Evolutionary conservation across 1,140 invertebrate genomes (phyloP).

Genomic region (Drosophila murphyi): DNA sequence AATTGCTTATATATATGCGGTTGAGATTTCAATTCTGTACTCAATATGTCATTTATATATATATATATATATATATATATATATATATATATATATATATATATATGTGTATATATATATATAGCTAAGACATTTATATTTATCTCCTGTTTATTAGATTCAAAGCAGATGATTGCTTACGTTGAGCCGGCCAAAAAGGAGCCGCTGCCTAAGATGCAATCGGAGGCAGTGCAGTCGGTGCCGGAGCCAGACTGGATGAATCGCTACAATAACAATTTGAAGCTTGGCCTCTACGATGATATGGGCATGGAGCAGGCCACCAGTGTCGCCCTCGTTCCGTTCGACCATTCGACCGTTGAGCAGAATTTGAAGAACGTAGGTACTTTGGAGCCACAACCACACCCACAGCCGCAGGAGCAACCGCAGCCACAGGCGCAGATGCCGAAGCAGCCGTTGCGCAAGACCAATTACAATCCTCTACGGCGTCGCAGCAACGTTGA

Average conservation of each 20-base stretch:
- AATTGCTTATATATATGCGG: background rate
- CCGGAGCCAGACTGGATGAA: background rate
- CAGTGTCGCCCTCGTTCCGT: conserved; percentile 12
- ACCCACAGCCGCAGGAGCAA: conserved; percentile 10
- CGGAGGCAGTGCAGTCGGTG: conserved; percentile 4
- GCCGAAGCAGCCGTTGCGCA: conserved; percentile 26
- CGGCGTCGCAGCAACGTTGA: conserved; percentile 51
- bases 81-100: background rate
- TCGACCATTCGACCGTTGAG: conserved; percentile 7
- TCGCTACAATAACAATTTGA: conserved; percentile 9
- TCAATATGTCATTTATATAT: background rate
- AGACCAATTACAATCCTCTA: conserved; percentile 45
- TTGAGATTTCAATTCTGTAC: no score
- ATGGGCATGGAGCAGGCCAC: background rate
- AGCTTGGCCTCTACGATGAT: background rate
- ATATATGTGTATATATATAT: background rate
- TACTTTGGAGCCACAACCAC: background rate
- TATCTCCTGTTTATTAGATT: background rate
- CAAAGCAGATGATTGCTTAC: conserved; percentile 19
- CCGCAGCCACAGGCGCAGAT: conserved; percentile 10
- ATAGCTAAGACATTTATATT: no score
- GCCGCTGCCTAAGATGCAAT: conserved; percentile 3
- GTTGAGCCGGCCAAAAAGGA: conserved; percentile 14
- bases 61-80: background rate
- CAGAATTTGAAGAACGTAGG: conserved; percentile 25